Base-by-base conservation (phyloP, 35 echinoderm and acorn worm species). In the Antedon bifida region DNA sequence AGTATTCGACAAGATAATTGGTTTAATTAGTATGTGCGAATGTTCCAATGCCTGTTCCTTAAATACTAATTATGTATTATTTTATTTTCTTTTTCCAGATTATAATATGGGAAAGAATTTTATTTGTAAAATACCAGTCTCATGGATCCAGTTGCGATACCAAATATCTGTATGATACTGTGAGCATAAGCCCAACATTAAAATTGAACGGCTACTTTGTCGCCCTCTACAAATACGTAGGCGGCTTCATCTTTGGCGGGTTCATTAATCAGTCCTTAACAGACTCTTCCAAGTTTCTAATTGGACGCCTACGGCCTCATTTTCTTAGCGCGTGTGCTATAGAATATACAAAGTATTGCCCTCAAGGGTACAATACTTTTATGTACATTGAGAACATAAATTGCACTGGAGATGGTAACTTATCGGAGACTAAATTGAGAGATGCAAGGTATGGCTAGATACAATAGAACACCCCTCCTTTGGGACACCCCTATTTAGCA, bases 371-470 rank as follows among this genome's bases (percentile, higher is more conserved):
- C 33, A 82, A 79, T n/a, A 30, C 73, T 73, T 44, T 76, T 38
- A 14, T 36, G 8, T 93, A 93, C 76, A 83, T 93, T 14, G 64
- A 82, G 46, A 84, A 83, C 36, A 77, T 45, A 33, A 46, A 34
- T 36, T 93, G 91, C 76, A 77, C 46, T 11, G 91, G 91, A 55
- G 80, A 46, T 34, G 86, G 38, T 74, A 45, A 31, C 26, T 8
- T 64, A 19, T 8, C 9, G 26, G 51, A 64, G 30, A 77, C 74
- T 77, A 38, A 82, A 33, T 77, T 82, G 5, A 83, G 77, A 74
- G 84, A 93, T 83, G 91, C 87, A 34, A 89, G 91, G 91, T 93
- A 45, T n/a, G n/a, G n/a, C n/a, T n/a, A n/a, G n/a, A n/a, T n/a
- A n/a, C n/a, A n/a, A n/a, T n/a, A n/a, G n/a, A n/a, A n/a, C n/a